Conservation (phyloP, 2,797 vertebrate genomes). For the Hippocampus kuda region DNA sequence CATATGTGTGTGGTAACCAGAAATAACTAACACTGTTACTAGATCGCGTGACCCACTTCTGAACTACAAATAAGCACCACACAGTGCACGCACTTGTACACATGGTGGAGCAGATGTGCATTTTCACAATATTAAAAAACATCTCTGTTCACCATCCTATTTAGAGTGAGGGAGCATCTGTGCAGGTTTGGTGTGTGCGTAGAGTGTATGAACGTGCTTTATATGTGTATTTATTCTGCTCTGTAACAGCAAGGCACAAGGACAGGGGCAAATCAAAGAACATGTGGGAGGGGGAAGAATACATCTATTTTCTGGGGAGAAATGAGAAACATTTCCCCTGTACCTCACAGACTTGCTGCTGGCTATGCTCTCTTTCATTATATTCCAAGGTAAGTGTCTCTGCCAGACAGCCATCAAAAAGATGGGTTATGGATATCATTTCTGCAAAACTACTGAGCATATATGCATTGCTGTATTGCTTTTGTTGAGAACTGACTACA, state of each 20-base stretch:
- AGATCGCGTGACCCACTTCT: constrained; percentile 45
- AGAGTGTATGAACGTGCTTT: background rate
- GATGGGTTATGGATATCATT: background rate
- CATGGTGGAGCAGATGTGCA: constrained; percentile 42
- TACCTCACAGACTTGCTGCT: constrained; percentile 23
- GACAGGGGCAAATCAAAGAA: constrained; percentile 23
- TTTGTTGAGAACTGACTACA: background rate
- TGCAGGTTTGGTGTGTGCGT: constrained; percentile 1
- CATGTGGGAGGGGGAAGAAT: constrained; percentile 9
- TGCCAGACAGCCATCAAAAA: background rate
- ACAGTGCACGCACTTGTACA: constrained; percentile 15
- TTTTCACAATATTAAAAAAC: constrained; percentile 5
- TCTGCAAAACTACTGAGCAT: too few species aligned
- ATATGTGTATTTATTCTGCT: constrained; percentile 18
- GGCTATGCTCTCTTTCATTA: constrained; percentile 18
- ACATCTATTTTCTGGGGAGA: constrained; percentile 13
- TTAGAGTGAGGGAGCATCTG: constrained; percentile 22
- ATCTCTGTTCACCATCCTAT: constrained; percentile 39
- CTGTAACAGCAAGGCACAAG: constrained; percentile 8
- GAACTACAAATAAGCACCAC: constrained; percentile 31
- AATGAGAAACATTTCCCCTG: constrained; percentile 18
- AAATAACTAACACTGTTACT: constrained; percentile 21
- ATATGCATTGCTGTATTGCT: background rate
- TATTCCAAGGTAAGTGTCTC: background rate
- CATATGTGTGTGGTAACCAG: too few species aligned